Conservation (phyloP, 2,113 vertebrate species). For the Rallus limicola region DNA sequence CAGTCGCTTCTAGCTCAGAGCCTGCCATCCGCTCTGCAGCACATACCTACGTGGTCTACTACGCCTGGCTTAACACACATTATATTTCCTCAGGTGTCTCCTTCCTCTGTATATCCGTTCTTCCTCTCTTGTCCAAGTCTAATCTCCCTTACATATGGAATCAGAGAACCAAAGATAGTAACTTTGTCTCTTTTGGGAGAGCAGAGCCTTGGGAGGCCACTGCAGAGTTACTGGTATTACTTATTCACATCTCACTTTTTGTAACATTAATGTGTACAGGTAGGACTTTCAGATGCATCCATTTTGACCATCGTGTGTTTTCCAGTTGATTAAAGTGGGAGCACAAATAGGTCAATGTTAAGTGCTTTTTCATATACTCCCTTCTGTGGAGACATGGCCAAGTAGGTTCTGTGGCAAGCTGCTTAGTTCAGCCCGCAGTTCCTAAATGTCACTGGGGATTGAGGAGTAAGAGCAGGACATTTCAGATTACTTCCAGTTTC, state of each 20-base stretch:
- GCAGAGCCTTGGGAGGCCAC: background rate
- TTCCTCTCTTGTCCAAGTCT: background rate
- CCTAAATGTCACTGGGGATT: background rate
- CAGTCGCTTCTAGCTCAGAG: background rate
- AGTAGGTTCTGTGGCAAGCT: background rate
- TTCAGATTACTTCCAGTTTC: conserved; percentile 4
- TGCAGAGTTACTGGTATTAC: background rate
- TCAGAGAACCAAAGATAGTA: background rate
- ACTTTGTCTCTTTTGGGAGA: background rate
- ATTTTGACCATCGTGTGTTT: background rate
- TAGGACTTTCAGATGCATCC: background rate
- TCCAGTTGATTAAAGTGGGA: background rate
- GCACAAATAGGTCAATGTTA: background rate
- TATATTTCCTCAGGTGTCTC: background rate
- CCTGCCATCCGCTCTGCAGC: background rate
- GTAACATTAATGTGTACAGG: accelerated
- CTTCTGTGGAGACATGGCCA: background rate
- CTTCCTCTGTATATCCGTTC: background rate
- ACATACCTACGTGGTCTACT: background rate
- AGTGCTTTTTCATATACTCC: conserved; percentile 23
- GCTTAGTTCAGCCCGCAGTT: background rate
- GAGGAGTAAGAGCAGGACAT: background rate
- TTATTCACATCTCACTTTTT: background rate
- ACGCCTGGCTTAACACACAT: accelerated
- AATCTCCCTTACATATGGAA: background rate